phyloP scores from a whole-genome alignment of 2,113 vertebrate species.

The Clarias magur region DNA sequence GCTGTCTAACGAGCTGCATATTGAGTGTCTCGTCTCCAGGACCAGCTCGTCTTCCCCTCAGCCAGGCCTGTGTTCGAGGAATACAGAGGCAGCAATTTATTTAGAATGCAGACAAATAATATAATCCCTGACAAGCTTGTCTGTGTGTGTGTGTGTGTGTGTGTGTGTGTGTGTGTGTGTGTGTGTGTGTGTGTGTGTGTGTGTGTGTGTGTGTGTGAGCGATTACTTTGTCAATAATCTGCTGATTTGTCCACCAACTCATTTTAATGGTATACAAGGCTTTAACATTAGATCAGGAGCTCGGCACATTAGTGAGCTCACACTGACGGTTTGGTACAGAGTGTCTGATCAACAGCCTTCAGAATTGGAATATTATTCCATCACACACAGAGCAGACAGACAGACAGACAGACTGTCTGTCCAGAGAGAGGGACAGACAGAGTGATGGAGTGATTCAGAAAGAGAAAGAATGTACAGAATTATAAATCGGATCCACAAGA shows the following conservation, averaged over 20 bases:
- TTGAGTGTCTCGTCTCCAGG: neutral
- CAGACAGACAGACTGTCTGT: no score
- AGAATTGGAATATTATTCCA: neutral
- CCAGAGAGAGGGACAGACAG: neutral
- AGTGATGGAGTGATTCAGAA: neutral
- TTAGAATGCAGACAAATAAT: neutral
- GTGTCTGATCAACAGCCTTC: neutral
- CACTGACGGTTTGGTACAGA: neutral
- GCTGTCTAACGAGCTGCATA: constrained; percentile 12
- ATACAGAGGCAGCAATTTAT: neutral
- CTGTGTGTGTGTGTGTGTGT: neutral
- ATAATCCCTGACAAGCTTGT: neutral
- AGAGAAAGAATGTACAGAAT: neutral
- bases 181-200: neutral
- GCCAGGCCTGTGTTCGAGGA: neutral
- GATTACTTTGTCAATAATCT: neutral
- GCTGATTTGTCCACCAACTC: neutral
- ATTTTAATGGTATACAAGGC: neutral
- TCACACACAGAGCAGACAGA: neutral
- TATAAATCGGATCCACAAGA: neutral
- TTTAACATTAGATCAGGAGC: neutral
- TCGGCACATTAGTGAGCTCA: neutral
- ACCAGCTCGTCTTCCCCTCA: neutral
- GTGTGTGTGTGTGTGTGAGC: neutral
- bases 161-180: neutral